Evolutionary conservation across 2,113 vertebrate genomes (phyloP).

Genomic region (Otolemur garnettii): DNA sequence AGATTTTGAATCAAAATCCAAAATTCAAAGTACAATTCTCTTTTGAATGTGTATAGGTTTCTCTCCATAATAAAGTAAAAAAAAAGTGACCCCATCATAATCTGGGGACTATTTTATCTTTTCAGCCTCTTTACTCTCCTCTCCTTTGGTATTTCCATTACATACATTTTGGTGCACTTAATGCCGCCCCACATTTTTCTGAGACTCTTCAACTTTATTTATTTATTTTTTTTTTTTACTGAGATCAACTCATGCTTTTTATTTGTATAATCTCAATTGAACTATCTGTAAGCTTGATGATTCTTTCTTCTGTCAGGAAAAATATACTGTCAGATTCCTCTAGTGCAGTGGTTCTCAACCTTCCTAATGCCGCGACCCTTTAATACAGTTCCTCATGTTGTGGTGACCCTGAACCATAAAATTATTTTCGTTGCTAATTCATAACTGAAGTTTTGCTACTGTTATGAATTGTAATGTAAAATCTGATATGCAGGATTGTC

Average conservation of each 20-base stretch:
- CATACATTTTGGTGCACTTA: neutral
- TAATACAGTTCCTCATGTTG: too few species aligned
- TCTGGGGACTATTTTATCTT: neutral
- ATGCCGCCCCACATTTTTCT: neutral
- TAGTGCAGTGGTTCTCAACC: too few species aligned
- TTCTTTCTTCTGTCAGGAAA: slow-evolving; percentile 49
- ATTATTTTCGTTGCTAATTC: too few species aligned
- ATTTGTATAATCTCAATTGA: neutral
- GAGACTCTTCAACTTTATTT: neutral
- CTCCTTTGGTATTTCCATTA: neutral
- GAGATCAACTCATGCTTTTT: neutral
- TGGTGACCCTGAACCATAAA: too few species aligned
- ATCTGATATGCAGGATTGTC: too few species aligned
- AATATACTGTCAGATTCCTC: neutral
- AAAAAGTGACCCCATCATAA: neutral
- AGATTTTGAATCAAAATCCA: neutral
- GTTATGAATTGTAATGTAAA: too few species aligned
- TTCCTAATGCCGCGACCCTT: too few species aligned
- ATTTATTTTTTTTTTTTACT: neutral
- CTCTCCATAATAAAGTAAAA: neutral
- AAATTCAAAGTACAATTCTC: neutral
- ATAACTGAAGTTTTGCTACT: too few species aligned
- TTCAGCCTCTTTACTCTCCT: neutral
- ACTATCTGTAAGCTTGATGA: neutral
- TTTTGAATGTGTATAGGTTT: neutral